Conservation (phyloP, 2,113 vertebrate genomes). For the Microcebus murinus region DNA sequence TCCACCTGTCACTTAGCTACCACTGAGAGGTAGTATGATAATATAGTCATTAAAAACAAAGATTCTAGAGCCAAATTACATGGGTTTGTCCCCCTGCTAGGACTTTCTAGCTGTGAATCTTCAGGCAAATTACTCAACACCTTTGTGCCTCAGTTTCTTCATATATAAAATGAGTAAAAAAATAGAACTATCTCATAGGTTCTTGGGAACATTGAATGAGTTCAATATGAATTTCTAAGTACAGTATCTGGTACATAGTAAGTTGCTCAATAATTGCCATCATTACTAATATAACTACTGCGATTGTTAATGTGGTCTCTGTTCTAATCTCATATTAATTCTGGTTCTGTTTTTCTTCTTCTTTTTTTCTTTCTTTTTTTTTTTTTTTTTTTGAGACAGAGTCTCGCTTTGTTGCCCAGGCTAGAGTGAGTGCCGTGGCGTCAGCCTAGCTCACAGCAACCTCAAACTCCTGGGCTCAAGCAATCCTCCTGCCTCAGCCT, state of each 20-base stretch:
- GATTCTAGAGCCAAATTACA: not conserved
- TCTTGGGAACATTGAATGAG: not conserved
- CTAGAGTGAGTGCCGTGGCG: no score
- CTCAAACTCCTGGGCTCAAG: no score
- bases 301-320: not conserved
- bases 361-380: no score
- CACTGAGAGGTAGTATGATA: not conserved
- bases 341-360: not conserved
- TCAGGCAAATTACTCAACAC: not conserved
- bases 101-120: not conserved
- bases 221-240: slow-evolving; percentile 24
- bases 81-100: not conserved
- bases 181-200: not conserved
- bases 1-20: not conserved
- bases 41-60: not conserved
- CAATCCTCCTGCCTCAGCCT: no score
- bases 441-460: no score
- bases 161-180: not conserved
- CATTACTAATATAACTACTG: not conserved
- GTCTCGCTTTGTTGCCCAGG: no score
- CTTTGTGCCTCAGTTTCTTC: not conserved
- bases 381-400: no score
- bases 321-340: not conserved
- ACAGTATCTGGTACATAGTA: not conserved
- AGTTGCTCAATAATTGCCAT: slow-evolving; percentile 8